Evolutionary conservation across 2,888 invertebrate species (phyloP), one percentile per base, ranked within the genome.

Genomic region (Plebejus melissa): DNA sequence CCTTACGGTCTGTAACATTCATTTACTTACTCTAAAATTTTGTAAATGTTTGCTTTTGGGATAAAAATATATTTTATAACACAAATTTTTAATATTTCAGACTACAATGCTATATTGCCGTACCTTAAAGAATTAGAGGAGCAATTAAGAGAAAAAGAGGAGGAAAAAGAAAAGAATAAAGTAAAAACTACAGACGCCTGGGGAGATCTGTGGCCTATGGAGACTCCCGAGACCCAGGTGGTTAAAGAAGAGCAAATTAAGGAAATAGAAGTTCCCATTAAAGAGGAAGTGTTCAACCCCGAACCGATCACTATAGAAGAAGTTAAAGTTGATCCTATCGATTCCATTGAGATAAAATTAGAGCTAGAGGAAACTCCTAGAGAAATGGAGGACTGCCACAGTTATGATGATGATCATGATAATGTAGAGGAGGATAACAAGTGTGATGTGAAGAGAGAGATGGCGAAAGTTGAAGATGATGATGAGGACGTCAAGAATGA

Each of bases 51-150:
- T 22, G 9, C 2, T 57, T 69, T 1, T 72, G 46, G 41, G 41
- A 46, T 46, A 46, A 46, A 38, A 46, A 9, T 46, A 46, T 46
- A 46, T 46, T 70, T 7, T n/a, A 4, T n/a, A 50, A 6, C 22
- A 22, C 13, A n/a, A 5, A 71, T 60, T 76, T 80, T 80, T 4
- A 46, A 65, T 65, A 28, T 77, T 78, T 11, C 80, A 93, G 93
- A 93, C 78, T 93, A 90, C 83, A 91, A 92, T 79, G 91, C 90
- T 0, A 93, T 93, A 71, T 76, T 93, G 50, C 93, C 93, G 0
- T 93, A 93, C 77, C 78, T 93, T 4, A 91, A 90, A 74, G 93
- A 93, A 58, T 22, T 93, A 0, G 91, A 92, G 60, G 90, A 90
- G 0, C 88, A 92, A 60, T 75, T 92, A 0, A 81, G 81, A 1